Conservation (phyloP, 2,797 vertebrate genomes). For the Oryzias dopingdopingensis region DNA sequence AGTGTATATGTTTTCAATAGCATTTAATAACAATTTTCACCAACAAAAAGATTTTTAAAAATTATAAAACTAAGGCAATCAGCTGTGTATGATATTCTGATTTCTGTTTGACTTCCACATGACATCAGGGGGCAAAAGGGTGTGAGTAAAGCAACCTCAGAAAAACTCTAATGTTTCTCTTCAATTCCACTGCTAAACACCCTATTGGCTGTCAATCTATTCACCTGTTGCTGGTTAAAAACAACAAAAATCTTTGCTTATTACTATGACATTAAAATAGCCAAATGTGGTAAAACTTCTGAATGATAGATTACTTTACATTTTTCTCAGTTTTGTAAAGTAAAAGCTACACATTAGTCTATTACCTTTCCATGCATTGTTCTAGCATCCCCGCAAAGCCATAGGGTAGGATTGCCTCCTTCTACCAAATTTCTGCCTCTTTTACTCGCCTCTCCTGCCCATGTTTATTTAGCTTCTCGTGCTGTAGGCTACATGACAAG, state of each 20-base stretch:
- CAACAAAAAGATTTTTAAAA: background rate
- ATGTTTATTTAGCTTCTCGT: no score
- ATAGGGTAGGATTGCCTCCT: no score
- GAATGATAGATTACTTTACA: background rate
- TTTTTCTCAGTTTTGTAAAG: background rate
- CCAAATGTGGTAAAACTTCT: background rate
- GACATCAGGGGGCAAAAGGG: conserved; percentile 8
- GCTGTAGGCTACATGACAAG: no score
- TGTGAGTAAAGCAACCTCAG: background rate
- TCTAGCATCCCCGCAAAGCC: no score
- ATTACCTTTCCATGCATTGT: no score
- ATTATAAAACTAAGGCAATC: no score
- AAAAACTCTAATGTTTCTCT: conserved; percentile 6
- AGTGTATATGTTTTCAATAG: conserved; percentile 1
- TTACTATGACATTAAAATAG: conserved; percentile 5
- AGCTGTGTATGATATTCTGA: background rate
- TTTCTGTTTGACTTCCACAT: conserved; percentile 12
- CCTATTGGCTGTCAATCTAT: background rate
- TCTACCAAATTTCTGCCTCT: no score
- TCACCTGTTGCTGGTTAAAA: conserved; percentile 1
- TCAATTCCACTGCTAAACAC: conserved; percentile 3
- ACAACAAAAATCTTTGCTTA: background rate
- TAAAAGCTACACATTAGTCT: background rate
- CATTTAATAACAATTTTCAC: background rate
- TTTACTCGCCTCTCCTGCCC: no score